Percentiles rank a stretch among this genome's conserved stretches.
Conservation (phyloP, 2,888 invertebrate species). For the Drosophila nigricruria region DNA sequence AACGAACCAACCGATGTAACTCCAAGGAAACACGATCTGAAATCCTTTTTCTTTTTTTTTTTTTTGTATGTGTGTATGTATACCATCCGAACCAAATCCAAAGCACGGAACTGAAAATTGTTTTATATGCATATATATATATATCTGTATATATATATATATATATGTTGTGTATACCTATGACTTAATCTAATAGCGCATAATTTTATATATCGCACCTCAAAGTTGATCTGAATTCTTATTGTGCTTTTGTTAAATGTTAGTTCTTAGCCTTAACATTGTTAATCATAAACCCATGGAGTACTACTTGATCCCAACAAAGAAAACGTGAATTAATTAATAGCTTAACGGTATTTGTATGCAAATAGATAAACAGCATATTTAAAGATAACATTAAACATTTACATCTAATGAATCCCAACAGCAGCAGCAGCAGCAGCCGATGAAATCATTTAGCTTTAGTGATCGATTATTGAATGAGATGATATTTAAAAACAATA, state of each 20-base stretch:
- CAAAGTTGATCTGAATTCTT: conserved; percentile 47
- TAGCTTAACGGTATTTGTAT: conserved; percentile 59
- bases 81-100: conserved; percentile 29
- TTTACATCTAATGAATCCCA: conserved; percentile 21
- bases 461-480: conserved; percentile 56
- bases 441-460: conserved; percentile 57
- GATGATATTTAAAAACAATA: conserved; percentile 58
- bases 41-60: background rate
- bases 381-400: background rate
- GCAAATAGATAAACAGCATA: conserved; percentile 49
- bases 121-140: conserved; percentile 33
- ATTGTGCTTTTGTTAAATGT: conserved; percentile 66
- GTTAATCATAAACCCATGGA: conserved; percentile 56
- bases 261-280: conserved; percentile 53
- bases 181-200: conserved; percentile 33
- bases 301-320: conserved; percentile 37
- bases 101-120: conserved; percentile 53
- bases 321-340: conserved; percentile 35
- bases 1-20: conserved; percentile 3
- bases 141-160: conserved; percentile 14
- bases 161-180: conserved; percentile 16
- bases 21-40: conserved; percentile 5
- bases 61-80: conserved; percentile 16
- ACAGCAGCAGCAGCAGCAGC: conserved; percentile 22
- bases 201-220: conserved; percentile 26